Conservation (phyloP, 2,888 invertebrate genomes). For the Endotricha flammealis region DNA sequence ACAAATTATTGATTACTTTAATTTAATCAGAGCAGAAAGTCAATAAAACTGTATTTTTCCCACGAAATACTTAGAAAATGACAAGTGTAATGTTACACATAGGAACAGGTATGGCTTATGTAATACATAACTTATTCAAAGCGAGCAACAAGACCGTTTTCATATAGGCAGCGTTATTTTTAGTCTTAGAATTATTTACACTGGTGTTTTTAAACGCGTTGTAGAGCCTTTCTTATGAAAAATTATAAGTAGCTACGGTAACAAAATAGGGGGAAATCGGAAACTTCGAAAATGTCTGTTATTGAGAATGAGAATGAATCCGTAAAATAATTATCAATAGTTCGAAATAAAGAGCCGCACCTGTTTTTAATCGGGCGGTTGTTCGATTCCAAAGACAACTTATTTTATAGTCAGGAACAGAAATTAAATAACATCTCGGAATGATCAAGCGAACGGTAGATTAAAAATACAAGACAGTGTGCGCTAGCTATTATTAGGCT, state of each 20-base stretch:
- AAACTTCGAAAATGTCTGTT: too few relatives aligned
- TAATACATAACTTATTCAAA: neutral
- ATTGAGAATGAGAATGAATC: too few relatives aligned
- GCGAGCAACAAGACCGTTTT: neutral
- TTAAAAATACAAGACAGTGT: too few relatives aligned
- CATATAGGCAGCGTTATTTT: neutral
- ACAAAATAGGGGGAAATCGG: too few relatives aligned
- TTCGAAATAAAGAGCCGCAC: too few relatives aligned
- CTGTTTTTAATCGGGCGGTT: too few relatives aligned
- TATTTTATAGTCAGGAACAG: too few relatives aligned
- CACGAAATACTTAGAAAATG: conserved; percentile 5
- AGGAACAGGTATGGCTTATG: conserved; percentile 5
- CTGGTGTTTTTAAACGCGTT: neutral
- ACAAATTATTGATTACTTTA: conserved; percentile 2
- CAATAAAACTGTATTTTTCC: conserved; percentile 5
- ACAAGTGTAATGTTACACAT: conserved; percentile 1
- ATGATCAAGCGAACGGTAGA: too few relatives aligned
- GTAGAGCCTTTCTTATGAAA: neutral
- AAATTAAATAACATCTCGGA: too few relatives aligned
- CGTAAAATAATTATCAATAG: too few relatives aligned
- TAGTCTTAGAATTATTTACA: neutral
- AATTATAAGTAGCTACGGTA: neutral
- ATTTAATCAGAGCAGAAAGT: conserved; percentile 1
- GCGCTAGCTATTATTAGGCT: too few relatives aligned
- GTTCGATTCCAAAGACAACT: too few relatives aligned